Evolutionary conservation across 2,888 invertebrate genomes (phyloP).

Genomic region (Acheta domesticus): DNA sequence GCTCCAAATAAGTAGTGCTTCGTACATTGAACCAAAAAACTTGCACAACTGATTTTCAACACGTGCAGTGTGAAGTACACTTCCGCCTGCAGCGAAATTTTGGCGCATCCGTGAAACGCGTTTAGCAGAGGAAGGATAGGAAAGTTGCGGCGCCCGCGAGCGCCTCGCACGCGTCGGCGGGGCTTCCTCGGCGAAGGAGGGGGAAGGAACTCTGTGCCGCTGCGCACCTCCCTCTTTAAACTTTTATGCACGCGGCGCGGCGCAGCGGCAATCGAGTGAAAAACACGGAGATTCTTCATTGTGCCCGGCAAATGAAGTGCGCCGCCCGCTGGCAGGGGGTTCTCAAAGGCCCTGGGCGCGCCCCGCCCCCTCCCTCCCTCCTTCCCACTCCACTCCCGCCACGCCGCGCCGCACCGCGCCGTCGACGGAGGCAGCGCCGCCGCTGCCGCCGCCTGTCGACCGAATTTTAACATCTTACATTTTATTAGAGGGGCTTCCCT

Average conservation of each 20-base stretch:
- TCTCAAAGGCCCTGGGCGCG: neutral
- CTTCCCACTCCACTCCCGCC: neutral
- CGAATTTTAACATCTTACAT: conserved; percentile 18
- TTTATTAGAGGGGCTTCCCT: neutral
- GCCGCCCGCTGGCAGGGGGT: neutral
- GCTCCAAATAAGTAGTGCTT: too few species aligned
- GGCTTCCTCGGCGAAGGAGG: neutral
- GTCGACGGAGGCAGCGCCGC: too few species aligned
- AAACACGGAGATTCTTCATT: conserved; percentile 18
- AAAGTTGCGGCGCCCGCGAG: too few species aligned
- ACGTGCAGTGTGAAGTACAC: too few species aligned
- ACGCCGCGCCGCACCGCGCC: too few species aligned
- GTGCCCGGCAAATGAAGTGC: neutral
- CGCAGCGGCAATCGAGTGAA: neutral
- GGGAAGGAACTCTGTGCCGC: neutral
- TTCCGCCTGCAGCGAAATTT: too few species aligned
- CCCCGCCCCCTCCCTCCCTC: neutral
- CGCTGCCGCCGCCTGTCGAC: neutral
- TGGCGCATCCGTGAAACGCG: too few species aligned
- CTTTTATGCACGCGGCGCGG: conserved; percentile 18
- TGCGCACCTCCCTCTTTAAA: conserved; percentile 6
- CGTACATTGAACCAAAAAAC: too few species aligned
- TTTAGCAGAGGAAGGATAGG: too few species aligned
- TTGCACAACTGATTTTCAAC: too few species aligned
- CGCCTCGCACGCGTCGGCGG: neutral